phyloP scores from a whole-genome alignment of 2,888 invertebrate genomes.

The Schrankia costaestrigalis region DNA sequence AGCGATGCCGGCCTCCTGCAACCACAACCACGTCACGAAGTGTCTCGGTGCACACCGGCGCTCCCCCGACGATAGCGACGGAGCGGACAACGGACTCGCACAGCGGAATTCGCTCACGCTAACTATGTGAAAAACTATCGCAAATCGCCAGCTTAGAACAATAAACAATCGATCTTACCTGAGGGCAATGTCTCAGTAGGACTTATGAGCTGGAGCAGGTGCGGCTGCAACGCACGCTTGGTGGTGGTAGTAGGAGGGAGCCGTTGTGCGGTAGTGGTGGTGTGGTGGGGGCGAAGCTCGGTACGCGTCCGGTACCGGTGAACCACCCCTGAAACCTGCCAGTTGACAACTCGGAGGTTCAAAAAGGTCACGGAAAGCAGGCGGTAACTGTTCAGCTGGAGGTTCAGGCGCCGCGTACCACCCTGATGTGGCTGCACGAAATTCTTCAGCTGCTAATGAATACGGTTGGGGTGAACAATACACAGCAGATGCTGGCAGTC shows the following conservation, averaged over 20 bases:
- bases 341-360: constrained; percentile 77
- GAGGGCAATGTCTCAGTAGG: constrained; percentile 68
- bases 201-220: constrained; percentile 72
- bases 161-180: constrained; percentile 50
- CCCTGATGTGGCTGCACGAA: constrained; percentile 69
- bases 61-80: constrained; percentile 41
- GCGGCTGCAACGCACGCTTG: constrained; percentile 81
- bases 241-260: constrained; percentile 78
- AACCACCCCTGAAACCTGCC: constrained; percentile 73
- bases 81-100: constrained; percentile 55
- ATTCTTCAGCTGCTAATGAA: constrained; percentile 79
- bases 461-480: constrained; percentile 76
- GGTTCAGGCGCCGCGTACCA: constrained; percentile 81
- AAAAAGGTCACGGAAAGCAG: constrained; percentile 71
- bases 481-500: constrained; percentile 79
- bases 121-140: constrained; percentile 40
- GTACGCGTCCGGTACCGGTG: constrained; percentile 64
- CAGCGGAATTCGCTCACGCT: constrained; percentile 62
- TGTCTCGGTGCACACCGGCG: constrained; percentile 50
- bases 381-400: constrained; percentile 65
- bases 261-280: constrained; percentile 72
- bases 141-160: constrained; percentile 44
- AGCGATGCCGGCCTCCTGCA: constrained; percentile 74
- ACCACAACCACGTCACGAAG: constrained; percentile 75
- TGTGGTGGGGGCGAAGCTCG: constrained; percentile 70